phyloP scores from a whole-genome alignment of 2,113 vertebrate genomes.

The Indicator maculatus region DNA sequence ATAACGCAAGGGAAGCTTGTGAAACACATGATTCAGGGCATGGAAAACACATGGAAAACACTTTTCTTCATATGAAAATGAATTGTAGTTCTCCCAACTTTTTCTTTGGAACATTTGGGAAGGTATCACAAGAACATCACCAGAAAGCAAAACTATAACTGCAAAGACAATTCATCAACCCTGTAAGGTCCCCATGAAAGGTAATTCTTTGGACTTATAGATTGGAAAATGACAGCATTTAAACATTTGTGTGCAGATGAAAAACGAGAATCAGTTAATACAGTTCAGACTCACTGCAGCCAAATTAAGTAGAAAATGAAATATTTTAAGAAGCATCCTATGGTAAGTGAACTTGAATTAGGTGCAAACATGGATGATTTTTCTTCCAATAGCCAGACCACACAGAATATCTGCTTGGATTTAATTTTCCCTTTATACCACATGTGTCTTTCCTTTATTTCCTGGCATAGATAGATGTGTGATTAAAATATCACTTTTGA shows the following conservation, averaged over 20 bases:
- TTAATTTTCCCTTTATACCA: slow-evolving; percentile 32
- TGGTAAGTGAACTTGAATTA: slow-evolving; percentile 59
- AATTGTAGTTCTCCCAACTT: background rate
- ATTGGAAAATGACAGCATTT: background rate
- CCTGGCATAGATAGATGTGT: slow-evolving; percentile 44
- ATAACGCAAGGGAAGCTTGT: background rate
- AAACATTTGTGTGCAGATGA: background rate
- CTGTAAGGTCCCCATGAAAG: background rate
- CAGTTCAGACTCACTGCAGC: slow-evolving; percentile 19
- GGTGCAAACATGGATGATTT: slow-evolving; percentile 28
- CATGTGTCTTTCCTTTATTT: slow-evolving; percentile 38
- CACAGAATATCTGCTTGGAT: slow-evolving; percentile 4
- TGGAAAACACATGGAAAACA: background rate
- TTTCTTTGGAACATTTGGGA: background rate
- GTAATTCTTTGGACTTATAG: background rate
- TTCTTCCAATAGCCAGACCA: slow-evolving; percentile 1
- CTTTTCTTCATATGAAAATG: background rate
- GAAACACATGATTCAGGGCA: background rate
- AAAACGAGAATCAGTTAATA: slow-evolving; percentile 41
- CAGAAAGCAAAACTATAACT: background rate
- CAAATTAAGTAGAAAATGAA: slow-evolving; percentile 63
- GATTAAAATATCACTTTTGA: slow-evolving; percentile 62
- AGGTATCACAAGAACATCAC: background rate
- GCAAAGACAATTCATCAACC: background rate
- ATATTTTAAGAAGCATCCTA: slow-evolving; percentile 52